phyloP scores from a whole-genome alignment of 2,797 vertebrate genomes.

The Lophius americanus region DNA sequence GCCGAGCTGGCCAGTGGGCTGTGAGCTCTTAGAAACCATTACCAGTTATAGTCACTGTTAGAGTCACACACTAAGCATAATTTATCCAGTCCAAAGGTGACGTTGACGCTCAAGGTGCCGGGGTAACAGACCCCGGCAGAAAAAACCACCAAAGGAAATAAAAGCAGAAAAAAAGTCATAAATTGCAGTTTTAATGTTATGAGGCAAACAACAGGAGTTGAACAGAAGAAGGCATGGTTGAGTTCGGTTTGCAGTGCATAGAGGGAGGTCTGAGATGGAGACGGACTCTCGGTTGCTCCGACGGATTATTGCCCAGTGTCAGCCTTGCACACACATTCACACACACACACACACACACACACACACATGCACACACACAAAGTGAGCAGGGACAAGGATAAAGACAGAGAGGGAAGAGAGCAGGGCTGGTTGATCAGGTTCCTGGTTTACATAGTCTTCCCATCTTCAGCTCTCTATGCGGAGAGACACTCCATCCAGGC shows the following conservation, averaged over 20 bases:
- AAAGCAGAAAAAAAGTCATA: conserved; percentile 58
- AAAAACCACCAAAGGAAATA: conserved; percentile 39
- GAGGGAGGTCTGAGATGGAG: conserved; percentile 69
- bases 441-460: conserved; percentile 44
- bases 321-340: conserved; percentile 46
- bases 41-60: conserved; percentile 30
- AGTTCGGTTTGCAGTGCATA: conserved; percentile 80
- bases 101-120: conserved; percentile 18
- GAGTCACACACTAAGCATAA: conserved; percentile 34
- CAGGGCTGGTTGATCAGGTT: conserved; percentile 53
- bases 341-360: conserved; percentile 18
- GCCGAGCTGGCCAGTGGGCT: conserved; percentile 37
- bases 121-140: conserved; percentile 8
- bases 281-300: conserved; percentile 38
- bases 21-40: conserved; percentile 28
- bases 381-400: conserved; percentile 36
- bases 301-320: conserved; percentile 75
- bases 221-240: conserved; percentile 73
- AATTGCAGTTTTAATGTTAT: conserved; percentile 60
- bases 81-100: conserved; percentile 47
- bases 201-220: conserved; percentile 64
- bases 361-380: conserved; percentile 41
- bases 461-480: conserved; percentile 16
- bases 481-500: conserved; percentile 33
- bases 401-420: conserved; percentile 33